Conservation (phyloP, 2,113 vertebrate species). For the Petrocephalus microphthalmus region DNA sequence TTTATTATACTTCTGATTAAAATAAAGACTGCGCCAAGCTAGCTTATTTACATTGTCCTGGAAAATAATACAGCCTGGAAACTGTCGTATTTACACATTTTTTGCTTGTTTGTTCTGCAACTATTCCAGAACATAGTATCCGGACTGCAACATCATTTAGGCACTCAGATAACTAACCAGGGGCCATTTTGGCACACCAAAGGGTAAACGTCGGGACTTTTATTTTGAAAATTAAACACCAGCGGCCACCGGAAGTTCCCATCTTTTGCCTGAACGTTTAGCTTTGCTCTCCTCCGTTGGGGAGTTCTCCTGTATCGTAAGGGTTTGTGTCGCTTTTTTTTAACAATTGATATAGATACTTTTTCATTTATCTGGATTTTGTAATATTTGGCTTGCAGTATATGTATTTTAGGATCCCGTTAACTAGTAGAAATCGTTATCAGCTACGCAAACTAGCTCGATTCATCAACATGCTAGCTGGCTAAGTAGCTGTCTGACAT, state of each 20-base stretch:
- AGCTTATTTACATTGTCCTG: too few relatives aligned
- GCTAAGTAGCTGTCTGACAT: neutral
- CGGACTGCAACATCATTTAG: neutral
- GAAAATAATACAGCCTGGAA: too few relatives aligned
- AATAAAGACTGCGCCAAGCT: too few relatives aligned
- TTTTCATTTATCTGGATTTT: neutral
- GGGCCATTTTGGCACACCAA: neutral
- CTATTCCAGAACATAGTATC: neutral
- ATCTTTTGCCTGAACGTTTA: neutral
- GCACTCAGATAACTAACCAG: neutral
- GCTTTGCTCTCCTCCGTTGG: neutral
- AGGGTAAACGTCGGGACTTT: neutral
- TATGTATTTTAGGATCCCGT: neutral
- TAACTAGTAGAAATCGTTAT: neutral
- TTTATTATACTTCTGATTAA: too few relatives aligned
- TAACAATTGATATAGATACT: neutral
- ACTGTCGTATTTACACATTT: too few relatives aligned
- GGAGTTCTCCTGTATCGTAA: neutral
- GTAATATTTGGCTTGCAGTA: neutral
- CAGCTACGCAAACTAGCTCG: neutral
- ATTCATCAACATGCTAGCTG: neutral
- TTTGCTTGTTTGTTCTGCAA: too few relatives aligned
- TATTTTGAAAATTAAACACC: neutral
- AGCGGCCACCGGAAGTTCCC: neutral
- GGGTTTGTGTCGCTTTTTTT: neutral